Evolutionary conservation across 1,140 invertebrate species (phyloP), one percentile per base, ranked within the genome.

Genomic region (Caerostris extrusa): DNA sequence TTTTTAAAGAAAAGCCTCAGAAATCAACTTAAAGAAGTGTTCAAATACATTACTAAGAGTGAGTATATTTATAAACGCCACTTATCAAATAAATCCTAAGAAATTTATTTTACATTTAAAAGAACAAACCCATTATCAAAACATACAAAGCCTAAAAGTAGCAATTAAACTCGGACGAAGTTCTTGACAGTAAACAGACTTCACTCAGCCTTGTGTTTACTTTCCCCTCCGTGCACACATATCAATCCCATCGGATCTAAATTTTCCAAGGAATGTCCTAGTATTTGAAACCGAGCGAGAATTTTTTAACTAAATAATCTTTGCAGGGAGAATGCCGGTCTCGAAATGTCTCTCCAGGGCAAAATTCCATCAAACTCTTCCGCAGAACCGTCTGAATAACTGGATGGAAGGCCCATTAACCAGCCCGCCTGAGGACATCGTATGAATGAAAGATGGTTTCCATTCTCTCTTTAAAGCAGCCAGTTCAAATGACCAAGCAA

Each of bases 401-500:
- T 53, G 71, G 19, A 81, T 81, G 71, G 71, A 53, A 81, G 71
- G 34, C n/a, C n/a, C n/a, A n/a, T n/a, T n/a, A n/a, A n/a, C n/a
- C n/a, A n/a, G n/a, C 7, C 7, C 7, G 71, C 19, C 19, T 7
- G 19, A 81, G 19, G 71, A 53, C 12, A 8, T 19, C 10, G n/a
- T 81, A 58, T 85, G 82, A 56, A 85, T 85, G 82, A 85, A 85
- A 58, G 82, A 85, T 85, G 56, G 56, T 0, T 55, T 57, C 50
- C 50, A 34, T 34, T 17, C 53, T 12, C 82, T 58, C 56, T 53
- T 57, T n/a, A 55, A 53, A n/a, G n/a, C 82, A 55, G 14, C 82
- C 17, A 6, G 82, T 56, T 85, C 82, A 85, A 57, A 85, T 85
- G 82, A 55, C 82, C 82, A n/a, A 58, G 82, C 82, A n/a, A 56